Evolutionary conservation across 2,888 invertebrate genomes (phyloP).

Genomic region (Oxystoma pomonae): DNA sequence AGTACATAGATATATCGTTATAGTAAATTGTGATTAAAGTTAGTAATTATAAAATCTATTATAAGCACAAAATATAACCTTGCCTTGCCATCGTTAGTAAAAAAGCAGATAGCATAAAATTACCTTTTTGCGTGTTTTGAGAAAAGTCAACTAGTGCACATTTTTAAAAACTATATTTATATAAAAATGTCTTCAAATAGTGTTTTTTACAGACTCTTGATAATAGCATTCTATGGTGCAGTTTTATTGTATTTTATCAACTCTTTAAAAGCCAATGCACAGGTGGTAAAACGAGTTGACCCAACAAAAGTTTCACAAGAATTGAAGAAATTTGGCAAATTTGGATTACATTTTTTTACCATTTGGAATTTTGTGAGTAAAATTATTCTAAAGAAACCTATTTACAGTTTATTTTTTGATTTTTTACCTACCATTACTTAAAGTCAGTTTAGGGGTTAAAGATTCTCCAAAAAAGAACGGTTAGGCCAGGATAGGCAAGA

Average conservation of each 20-base stretch:
- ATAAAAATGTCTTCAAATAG: neutral
- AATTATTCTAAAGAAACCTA: neutral
- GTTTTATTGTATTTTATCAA: slow-evolving; percentile 4
- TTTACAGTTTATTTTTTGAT: no score
- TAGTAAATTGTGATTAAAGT: no score
- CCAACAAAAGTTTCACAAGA: neutral
- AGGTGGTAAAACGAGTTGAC: neutral
- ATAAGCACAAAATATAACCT: neutral
- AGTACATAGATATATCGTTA: no score
- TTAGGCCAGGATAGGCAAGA: no score
- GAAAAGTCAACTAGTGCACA: neutral
- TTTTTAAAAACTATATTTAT: neutral
- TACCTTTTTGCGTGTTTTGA: neutral
- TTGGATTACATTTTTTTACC: slow-evolving; percentile 15
- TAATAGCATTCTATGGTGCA: neutral
- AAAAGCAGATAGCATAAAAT: neutral
- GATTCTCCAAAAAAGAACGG: no score
- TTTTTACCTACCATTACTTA: no score
- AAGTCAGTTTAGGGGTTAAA: no score
- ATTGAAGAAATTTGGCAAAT: slow-evolving; percentile 5
- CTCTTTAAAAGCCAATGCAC: neutral
- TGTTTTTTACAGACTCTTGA: neutral
- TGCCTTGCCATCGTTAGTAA: no score
- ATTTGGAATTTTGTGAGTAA: slow-evolving; percentile 19
- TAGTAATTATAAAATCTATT: no score